These are phyloP conservation scores for Tautogolabrus adspersus DNA, from an alignment of 2,113 vertebrate species.

Conservation along the genomic window DNA sequence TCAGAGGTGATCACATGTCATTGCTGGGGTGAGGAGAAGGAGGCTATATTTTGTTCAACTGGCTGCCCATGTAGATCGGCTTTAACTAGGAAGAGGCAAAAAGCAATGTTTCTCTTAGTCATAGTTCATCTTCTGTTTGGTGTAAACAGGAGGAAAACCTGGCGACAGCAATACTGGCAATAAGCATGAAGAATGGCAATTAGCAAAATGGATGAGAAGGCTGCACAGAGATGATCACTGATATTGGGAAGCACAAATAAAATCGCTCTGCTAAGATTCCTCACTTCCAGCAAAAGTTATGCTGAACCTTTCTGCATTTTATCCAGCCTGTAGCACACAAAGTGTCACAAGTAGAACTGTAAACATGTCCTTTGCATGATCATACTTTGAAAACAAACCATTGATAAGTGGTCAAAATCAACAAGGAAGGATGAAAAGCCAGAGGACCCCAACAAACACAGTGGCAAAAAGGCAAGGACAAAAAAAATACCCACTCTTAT, in stretches of 20 bases:
- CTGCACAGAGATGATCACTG: constrained; percentile 22
- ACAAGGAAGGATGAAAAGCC: not conserved
- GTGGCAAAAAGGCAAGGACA: not conserved
- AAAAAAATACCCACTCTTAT: not conserved
- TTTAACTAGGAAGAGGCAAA: constrained; percentile 85
- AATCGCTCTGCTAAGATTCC: constrained; percentile 17
- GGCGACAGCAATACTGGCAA: constrained; percentile 30
- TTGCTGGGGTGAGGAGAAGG: constrained; percentile 39
- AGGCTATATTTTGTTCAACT: constrained; percentile 79
- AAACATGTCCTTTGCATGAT: not conserved
- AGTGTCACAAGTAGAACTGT: not conserved
- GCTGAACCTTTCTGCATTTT: no score
- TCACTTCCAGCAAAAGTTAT: constrained; percentile 17
- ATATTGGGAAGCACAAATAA: constrained; percentile 24
- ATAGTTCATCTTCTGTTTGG: constrained; percentile 48
- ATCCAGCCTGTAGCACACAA: constrained; percentile 8
- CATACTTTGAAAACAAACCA: not conserved
- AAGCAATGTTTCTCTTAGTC: constrained; percentile 87
- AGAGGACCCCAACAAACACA: no score
- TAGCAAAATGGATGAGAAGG: constrained; percentile 22
- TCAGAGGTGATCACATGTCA: constrained; percentile 90
- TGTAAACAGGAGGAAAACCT: constrained; percentile 13
- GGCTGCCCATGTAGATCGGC: constrained; percentile 87
- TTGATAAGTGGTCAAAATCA: not conserved
- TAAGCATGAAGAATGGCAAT: constrained; percentile 55